Percentiles rank a stretch among this genome's conserved stretches.
Conservation (phyloP, 2,888 invertebrate species). For the Trachelus iudaicus region DNA sequence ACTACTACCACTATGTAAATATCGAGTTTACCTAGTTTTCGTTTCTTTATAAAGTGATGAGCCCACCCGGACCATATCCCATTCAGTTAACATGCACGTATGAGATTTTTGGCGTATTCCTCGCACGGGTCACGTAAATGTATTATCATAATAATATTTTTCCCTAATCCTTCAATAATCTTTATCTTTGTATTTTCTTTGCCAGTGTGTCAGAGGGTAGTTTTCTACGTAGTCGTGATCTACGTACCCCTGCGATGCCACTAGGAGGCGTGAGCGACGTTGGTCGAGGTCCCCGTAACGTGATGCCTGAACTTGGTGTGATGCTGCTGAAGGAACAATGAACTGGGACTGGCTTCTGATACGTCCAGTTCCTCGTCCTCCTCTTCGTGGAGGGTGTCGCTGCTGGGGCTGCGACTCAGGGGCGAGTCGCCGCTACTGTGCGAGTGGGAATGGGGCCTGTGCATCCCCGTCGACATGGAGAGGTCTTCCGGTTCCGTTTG, state of each 20-base stretch:
- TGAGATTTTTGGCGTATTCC: too few relatives aligned
- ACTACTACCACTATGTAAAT: too few relatives aligned
- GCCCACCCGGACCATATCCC: too few relatives aligned
- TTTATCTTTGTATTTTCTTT: background rate
- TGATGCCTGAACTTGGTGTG: conserved; percentile 15
- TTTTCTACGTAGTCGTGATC: conserved; percentile 14
- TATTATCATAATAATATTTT: too few relatives aligned
- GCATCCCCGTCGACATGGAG: conserved; percentile 74
- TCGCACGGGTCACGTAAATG: too few relatives aligned
- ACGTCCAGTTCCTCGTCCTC: conserved; percentile 70
- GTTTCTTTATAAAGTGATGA: too few relatives aligned
- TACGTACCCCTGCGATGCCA: conserved; percentile 45
- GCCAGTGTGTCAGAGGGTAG: background rate
- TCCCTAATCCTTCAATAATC: too few relatives aligned
- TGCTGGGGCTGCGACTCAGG: conserved; percentile 64
- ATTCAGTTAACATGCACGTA: too few relatives aligned
- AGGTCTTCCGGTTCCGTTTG: conserved; percentile 94
- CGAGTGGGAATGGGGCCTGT: conserved; percentile 60
- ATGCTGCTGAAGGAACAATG: conserved; percentile 65
- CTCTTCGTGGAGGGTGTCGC: conserved; percentile 67
- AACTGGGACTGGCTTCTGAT: conserved; percentile 62
- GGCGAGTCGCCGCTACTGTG: conserved; percentile 68
- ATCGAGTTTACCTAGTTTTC: too few relatives aligned
- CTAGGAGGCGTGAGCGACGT: conserved; percentile 47
- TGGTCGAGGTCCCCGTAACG: conserved; percentile 18